Conservation (phyloP, 2,797 vertebrate genomes). For the Lagocephalus sceleratus region DNA sequence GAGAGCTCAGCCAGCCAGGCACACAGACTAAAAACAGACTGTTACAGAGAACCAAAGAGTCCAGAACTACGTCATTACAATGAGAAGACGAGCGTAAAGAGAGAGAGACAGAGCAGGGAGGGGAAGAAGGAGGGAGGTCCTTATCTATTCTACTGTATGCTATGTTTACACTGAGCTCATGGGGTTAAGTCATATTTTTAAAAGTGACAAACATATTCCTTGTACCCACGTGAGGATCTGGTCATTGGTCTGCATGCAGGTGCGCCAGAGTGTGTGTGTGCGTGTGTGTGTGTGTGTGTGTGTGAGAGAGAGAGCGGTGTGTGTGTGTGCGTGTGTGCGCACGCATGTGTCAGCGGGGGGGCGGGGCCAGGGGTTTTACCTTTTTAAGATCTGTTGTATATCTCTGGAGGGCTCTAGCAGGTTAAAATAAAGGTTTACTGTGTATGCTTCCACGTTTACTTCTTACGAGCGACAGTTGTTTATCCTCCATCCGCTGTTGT, state of each 20-base stretch:
- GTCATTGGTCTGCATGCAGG: conserved; percentile 65
- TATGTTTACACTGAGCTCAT: conserved; percentile 73
- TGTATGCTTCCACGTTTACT: conserved; percentile 74
- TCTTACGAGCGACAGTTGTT: conserved; percentile 63
- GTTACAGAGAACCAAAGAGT: conserved; percentile 76
- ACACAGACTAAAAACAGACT: conserved; percentile 58
- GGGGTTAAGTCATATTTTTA: conserved; percentile 72
- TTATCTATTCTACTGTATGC: conserved; percentile 61
- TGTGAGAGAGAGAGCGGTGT: conserved; percentile 14
- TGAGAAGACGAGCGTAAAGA: conserved; percentile 19
- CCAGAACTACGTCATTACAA: conserved; percentile 43
- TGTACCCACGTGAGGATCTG: conserved; percentile 51
- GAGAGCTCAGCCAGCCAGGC: conserved; percentile 51
- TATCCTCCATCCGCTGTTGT: conserved; percentile 59
- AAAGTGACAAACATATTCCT: conserved; percentile 57
- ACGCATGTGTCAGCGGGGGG: conserved; percentile 38
- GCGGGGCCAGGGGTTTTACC: conserved; percentile 48
- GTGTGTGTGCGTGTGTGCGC: conserved; percentile 24
- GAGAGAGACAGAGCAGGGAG: conserved; percentile 19
- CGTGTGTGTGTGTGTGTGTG: conserved; percentile 10
- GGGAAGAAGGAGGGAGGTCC: conserved; percentile 32
- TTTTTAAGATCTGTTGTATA: conserved; percentile 69
- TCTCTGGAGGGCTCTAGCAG: conserved; percentile 66
- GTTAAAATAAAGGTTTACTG: conserved; percentile 66
- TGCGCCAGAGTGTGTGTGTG: conserved; percentile 42